These are phyloP conservation scores for Brenthis hecate DNA, from an alignment of 2,888 invertebrate species.

Conservation along the genomic window DNA sequence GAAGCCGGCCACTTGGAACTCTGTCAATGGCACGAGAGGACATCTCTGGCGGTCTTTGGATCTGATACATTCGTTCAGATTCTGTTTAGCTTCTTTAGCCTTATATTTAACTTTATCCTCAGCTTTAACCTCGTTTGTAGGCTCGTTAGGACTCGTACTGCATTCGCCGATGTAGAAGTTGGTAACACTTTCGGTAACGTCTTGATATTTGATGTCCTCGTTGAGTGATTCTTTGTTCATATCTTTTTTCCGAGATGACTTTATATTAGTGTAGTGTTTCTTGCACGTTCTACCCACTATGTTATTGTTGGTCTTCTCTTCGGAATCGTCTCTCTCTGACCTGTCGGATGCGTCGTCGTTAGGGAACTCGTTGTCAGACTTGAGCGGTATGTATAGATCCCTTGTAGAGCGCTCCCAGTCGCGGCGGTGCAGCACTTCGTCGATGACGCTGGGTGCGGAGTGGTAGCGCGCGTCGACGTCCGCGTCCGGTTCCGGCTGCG, in stretches of 20 bases:
- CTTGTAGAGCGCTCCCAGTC: conserved; percentile 71
- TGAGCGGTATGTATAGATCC: conserved; percentile 65
- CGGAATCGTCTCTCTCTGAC: conserved; percentile 27
- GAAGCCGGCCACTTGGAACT: conserved; percentile 54
- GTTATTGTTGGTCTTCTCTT: conserved; percentile 47
- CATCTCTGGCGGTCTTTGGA: conserved; percentile 56
- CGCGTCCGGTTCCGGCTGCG: conserved; percentile 47
- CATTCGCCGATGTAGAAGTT: conserved; percentile 67
- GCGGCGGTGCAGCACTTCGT: conserved; percentile 69
- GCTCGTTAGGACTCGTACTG: conserved; percentile 34
- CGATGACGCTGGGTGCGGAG: conserved; percentile 74
- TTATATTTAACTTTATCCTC: conserved; percentile 46
- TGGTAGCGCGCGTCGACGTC: conserved; percentile 61
- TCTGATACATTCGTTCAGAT: conserved; percentile 65
- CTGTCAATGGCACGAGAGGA: conserved; percentile 53
- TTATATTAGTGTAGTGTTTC: conserved; percentile 72
- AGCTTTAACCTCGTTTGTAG: conserved; percentile 29
- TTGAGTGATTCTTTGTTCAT: conserved; percentile 50
- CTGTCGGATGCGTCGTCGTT: conserved; percentile 47
- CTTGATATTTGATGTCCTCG: conserved; percentile 64
- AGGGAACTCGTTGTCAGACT: conserved; percentile 42
- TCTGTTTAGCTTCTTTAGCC: conserved; percentile 68
- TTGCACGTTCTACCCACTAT: conserved; percentile 55
- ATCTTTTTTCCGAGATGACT: conserved; percentile 57
- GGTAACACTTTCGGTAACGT: conserved; percentile 57